Conservation (phyloP, 2,888 invertebrate genomes). For the Ichneumoninae sp. region DNA sequence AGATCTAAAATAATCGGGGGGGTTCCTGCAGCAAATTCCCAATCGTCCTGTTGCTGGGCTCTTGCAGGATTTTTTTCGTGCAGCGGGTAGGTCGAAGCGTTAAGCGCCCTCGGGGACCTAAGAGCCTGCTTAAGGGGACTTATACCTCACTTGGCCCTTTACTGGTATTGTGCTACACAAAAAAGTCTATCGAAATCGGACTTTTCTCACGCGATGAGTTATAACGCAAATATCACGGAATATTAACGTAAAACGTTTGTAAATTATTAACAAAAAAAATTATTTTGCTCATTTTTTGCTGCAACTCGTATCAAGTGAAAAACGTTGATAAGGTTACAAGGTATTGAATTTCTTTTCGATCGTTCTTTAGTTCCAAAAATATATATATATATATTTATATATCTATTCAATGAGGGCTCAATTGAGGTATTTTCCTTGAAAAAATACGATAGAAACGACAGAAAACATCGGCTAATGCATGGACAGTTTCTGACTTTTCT, state of each 20-base stretch:
- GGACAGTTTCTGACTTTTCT: neutral
- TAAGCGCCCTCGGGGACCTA: slow-evolving; percentile 68
- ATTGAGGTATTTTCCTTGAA: slow-evolving; percentile 31
- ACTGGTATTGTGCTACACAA: neutral
- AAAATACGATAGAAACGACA: slow-evolving; percentile 52
- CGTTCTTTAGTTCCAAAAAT: too few species aligned
- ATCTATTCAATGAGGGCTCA: neutral
- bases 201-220: neutral
- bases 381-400: neutral
- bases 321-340: neutral
- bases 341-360: neutral
- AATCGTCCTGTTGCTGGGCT: slow-evolving; percentile 80
- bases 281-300: neutral
- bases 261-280: too few species aligned
- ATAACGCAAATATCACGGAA: neutral
- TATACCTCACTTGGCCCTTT: slow-evolving; percentile 34
- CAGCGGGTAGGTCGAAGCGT: slow-evolving; percentile 68
- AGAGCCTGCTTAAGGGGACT: slow-evolving; percentile 42
- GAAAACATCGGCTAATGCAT: slow-evolving; percentile 1
- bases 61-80: slow-evolving; percentile 75
- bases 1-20: slow-evolving; percentile 70
- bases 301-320: neutral
- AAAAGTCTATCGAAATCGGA: neutral
- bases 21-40: slow-evolving; percentile 77
- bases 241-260: neutral